phyloP scores from a whole-genome alignment of 2,888 invertebrate species.

The Leptura quadrifasciata region DNA sequence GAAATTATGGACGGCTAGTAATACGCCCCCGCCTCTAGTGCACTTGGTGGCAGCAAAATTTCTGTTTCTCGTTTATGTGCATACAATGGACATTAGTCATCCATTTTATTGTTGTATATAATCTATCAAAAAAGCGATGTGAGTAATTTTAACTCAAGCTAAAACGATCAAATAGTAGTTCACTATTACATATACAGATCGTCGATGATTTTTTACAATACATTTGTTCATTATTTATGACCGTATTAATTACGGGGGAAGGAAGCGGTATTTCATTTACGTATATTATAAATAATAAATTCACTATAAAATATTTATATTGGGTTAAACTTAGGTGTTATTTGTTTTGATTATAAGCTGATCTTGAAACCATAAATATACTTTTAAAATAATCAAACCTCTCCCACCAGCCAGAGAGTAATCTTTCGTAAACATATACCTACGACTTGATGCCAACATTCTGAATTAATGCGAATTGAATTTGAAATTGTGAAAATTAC shows the following conservation, averaged over 20 bases:
- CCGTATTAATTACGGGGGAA: not conserved
- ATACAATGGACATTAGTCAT: too few species aligned
- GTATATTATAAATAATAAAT: not conserved
- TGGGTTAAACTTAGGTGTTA: not conserved
- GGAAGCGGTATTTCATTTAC: slow-evolving; percentile 23
- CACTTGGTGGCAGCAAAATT: too few species aligned
- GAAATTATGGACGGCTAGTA: too few species aligned
- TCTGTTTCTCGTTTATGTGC: too few species aligned
- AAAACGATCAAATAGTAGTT: too few species aligned
- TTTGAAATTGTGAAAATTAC: not conserved
- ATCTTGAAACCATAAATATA: slow-evolving; percentile 10
- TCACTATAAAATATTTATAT: slow-evolving; percentile 24
- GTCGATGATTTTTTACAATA: not conserved
- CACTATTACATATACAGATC: too few species aligned
- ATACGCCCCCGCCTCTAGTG: too few species aligned
- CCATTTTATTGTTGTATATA: too few species aligned
- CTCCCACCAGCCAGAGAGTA: not conserved
- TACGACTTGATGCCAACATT: not conserved
- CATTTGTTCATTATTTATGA: not conserved
- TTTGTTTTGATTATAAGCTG: slow-evolving; percentile 19
- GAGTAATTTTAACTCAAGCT: too few species aligned
- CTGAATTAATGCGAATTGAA: not conserved
- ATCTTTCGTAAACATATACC: slow-evolving; percentile 19
- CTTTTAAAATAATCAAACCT: slow-evolving; percentile 13
- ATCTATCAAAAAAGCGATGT: too few species aligned